phyloP scores from a whole-genome alignment of 2,797 vertebrate species.

The Hydrophis major region DNA sequence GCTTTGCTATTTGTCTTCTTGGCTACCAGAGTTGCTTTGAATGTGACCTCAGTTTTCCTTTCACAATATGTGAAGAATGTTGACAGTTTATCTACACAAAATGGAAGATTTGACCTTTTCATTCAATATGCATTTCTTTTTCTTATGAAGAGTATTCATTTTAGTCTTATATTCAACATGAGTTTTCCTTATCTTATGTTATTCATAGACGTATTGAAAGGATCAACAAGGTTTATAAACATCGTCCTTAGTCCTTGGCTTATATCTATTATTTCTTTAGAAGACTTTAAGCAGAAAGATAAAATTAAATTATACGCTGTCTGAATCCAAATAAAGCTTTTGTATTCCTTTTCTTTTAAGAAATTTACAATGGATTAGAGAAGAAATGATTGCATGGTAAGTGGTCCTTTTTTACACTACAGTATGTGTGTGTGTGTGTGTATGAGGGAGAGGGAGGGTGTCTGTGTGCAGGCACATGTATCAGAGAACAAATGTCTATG shows the following conservation, averaged over 20 bases:
- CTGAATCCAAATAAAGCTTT: not conserved
- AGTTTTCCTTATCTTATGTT: not conserved
- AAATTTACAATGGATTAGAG: not conserved
- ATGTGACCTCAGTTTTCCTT: not conserved
- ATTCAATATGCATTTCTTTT: not conserved
- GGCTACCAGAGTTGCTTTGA: not conserved
- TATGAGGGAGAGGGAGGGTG: not conserved
- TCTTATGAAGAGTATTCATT: not conserved
- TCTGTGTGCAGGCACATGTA: not conserved
- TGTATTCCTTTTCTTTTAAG: not conserved
- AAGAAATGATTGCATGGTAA: not conserved
- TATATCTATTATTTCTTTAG: not conserved
- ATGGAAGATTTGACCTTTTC: not conserved
- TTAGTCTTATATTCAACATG: not conserved
- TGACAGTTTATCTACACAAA: not conserved
- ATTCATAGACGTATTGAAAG: accelerated
- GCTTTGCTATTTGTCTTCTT: not conserved
- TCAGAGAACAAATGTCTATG: not conserved
- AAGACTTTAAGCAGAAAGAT: not conserved
- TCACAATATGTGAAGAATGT: not conserved
- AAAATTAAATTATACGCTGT: not conserved
- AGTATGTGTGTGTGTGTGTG: not conserved
- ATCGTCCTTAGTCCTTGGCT: not conserved
- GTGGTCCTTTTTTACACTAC: not conserved
- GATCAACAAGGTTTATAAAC: not conserved